Evolutionary conservation across 2,888 invertebrate species (phyloP).

Genomic region (Rhopalosiphum nymphaeae): DNA sequence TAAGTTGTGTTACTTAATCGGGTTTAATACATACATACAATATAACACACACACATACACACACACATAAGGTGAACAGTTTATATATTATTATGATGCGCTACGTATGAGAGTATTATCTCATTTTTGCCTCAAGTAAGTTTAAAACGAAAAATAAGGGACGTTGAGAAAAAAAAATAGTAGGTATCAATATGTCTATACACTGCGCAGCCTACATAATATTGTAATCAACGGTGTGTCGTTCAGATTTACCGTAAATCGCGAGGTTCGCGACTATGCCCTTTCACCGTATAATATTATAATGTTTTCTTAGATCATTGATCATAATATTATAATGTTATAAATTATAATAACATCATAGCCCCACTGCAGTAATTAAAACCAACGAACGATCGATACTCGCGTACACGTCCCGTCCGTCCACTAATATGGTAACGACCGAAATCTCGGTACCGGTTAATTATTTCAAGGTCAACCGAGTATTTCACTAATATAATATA

Average conservation of each 20-base stretch:
- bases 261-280: neutral
- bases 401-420: neutral
- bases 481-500: neutral
- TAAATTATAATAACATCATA: neutral
- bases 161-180: neutral
- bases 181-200: neutral
- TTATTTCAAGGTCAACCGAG: conserved; percentile 10
- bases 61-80: neutral
- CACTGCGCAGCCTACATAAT: neutral
- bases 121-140: neutral
- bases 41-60: neutral
- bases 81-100: conserved; percentile 4
- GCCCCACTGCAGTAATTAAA: neutral
- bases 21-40: neutral
- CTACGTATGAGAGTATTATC: neutral
- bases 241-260: neutral
- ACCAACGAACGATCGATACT: neutral
- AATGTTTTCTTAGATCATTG: conserved; percentile 12
- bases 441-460: conserved; percentile 26
- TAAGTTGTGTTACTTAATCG: conserved; percentile 14
- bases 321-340: neutral
- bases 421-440: conserved; percentile 36
- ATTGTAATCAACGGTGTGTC: neutral
- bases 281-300: neutral
- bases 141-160: neutral